These are phyloP conservation scores for Platypus cylindrus DNA, from an alignment of 2,888 invertebrate genomes.

Conservation along the genomic window DNA sequence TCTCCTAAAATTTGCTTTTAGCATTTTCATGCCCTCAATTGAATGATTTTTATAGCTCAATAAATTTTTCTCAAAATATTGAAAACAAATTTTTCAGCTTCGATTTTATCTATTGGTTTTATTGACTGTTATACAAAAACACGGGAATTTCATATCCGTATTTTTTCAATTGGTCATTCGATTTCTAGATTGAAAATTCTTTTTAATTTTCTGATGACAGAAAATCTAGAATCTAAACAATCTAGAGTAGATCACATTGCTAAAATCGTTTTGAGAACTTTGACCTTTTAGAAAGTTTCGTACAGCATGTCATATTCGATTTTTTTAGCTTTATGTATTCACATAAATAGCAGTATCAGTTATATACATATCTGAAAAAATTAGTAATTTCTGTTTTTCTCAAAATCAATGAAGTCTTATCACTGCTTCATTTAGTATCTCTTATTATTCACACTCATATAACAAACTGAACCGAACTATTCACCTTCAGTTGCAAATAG, in stretches of 20 bases:
- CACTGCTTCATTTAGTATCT: no score
- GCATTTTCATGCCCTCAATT: constrained; percentile 4
- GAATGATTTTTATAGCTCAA: constrained; percentile 7
- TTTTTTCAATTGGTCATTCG: neutral
- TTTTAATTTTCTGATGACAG: constrained; percentile 8
- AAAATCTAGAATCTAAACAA: constrained; percentile 7
- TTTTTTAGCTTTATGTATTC: no score
- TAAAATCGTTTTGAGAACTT: constrained; percentile 6
- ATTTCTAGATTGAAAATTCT: constrained; percentile 4
- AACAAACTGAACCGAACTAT: no score
- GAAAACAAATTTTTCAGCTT: constrained; percentile 9
- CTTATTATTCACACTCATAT: no score
- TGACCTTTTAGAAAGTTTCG: constrained; percentile 2
- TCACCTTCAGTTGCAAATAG: no score
- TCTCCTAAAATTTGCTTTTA: constrained; percentile 1
- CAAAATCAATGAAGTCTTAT: no score
- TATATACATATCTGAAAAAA: no score
- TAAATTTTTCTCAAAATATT: constrained; percentile 8
- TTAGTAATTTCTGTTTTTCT: no score
- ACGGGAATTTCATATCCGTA: neutral
- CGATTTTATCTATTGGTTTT: constrained; percentile 9
- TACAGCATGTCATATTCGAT: constrained; percentile 5
- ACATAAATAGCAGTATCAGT: no score
- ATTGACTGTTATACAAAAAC: constrained; percentile 7
- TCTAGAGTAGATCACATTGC: constrained; percentile 1